Conservation (phyloP, 37 sponge, comb jelly and placozoan genomes). For the Geodia barretti region DNA sequence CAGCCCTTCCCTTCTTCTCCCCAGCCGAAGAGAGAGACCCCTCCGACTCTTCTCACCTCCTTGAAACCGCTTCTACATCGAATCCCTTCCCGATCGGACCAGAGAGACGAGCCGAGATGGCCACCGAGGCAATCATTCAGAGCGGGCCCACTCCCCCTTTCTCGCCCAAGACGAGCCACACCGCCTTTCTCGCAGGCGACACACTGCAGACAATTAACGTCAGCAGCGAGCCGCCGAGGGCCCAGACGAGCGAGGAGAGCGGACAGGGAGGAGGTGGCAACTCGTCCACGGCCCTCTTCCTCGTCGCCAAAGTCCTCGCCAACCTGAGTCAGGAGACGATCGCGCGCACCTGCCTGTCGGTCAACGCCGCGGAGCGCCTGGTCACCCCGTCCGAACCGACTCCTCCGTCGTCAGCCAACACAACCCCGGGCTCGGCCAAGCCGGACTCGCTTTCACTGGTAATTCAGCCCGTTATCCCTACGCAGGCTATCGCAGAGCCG, state of each 20-base stretch:
- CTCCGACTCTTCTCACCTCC: background rate
- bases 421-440: constrained; percentile 44
- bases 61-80: background rate
- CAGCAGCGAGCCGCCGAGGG: background rate
- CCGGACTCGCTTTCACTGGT: constrained; percentile 2
- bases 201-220: constrained; percentile 53
- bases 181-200: constrained; percentile 60
- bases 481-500: background rate
- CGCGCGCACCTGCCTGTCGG: constrained; percentile 64
- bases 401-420: constrained; percentile 49
- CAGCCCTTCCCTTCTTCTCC: background rate
- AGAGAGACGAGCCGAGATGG: constrained; percentile 49
- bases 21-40: background rate
- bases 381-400: constrained; percentile 62
- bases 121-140: constrained; percentile 56
- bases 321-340: constrained; percentile 83
- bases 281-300: constrained; percentile 68
- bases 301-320: constrained; percentile 86
- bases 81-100: too few relatives aligned
- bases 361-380: constrained; percentile 68
- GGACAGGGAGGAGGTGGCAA: constrained; percentile 6
- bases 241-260: constrained; percentile 3
- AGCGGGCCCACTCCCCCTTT: constrained; percentile 79
- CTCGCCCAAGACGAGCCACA: constrained; percentile 73
- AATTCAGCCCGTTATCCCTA: background rate